Percentiles rank a stretch among this genome's conserved stretches.
Conservation (phyloP, 1,140 invertebrate species). For the Phymorhynchus buccinoides region DNA sequence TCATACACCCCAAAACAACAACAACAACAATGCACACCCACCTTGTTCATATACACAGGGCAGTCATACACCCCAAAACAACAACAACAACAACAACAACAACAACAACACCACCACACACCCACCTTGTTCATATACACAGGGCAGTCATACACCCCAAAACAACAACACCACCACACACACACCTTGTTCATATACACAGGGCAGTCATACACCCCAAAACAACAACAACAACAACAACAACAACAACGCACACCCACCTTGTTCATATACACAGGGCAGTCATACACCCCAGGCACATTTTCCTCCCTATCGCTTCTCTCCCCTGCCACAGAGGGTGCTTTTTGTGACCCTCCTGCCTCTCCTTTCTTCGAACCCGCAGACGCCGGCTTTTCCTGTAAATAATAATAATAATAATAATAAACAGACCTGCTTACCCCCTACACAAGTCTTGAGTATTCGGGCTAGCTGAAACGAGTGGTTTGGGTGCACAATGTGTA, state of each 20-base stretch:
- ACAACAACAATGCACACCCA: neutral
- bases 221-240: too few relatives aligned
- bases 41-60: constrained; percentile 14
- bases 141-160: neutral
- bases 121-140: constrained; percentile 8
- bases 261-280: constrained; percentile 70
- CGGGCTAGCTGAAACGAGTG: too few relatives aligned
- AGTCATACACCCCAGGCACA: constrained; percentile 51
- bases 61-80: neutral
- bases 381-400: neutral
- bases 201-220: neutral
- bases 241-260: constrained; percentile 51
- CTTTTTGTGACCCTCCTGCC: neutral
- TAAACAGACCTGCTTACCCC: neutral
- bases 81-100: neutral
- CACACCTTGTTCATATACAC: constrained; percentile 7
- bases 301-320: constrained; percentile 44
- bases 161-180: too few relatives aligned
- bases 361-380: neutral
- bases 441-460: too few relatives aligned
- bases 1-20: neutral
- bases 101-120: neutral
- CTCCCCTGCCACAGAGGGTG: constrained; percentile 33
- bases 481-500: too few relatives aligned
- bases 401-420: neutral